Base-by-base conservation (phyloP, 2,888 invertebrate genomes). In the Ochropleura plecta region DNA sequence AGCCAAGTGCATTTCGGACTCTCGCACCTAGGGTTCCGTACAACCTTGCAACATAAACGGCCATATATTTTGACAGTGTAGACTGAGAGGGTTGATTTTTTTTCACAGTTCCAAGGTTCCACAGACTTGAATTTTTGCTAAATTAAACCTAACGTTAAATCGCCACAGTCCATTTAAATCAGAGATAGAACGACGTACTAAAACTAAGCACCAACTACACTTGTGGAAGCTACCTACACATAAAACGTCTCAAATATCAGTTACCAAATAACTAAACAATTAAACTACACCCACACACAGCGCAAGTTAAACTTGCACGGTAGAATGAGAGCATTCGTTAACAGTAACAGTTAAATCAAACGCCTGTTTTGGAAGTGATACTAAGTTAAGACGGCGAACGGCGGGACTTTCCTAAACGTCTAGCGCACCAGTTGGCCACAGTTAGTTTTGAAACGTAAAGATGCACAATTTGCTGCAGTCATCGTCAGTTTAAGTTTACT, bases 361-460 rank as follows among this genome's bases (percentile, higher is more conserved):
- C 86, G 86, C 80, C 86, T 87, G 87, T 85, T 88, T 89, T 86
- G 69, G 81, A 86, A 90, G 83, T 85, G 85, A 89, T 88, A 89
- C 85, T 87, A 90, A 90, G 85, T 89, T 88, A 84, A 84, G 88
- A 86, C 82, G 83, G 79, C 77, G 79, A 84, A 86, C 87, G 80
- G 73, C 77, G 81, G 73, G 88, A 88, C 87, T 89, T 88, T 84
- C 82, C 83, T 80, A 89, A 88, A 87, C 83, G 88, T 91, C 90
- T 68, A 72, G 76, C 67, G 86, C 90, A 90, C 85, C 86, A 90
- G 88, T 90, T 89, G 78, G 76, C 76, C 75, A 62, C 81, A 86
- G 83, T 87, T 83, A 84, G 84, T 88, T 87, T 80, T 75, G 70
- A 79, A 88, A 87, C 86, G 80, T 83, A 85, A 86, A 84, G 86